Percentiles rank a stretch among this genome's conserved stretches.
Evolutionary conservation across 1,140 invertebrate genomes (phyloP).

Genomic region (Atta texana): DNA sequence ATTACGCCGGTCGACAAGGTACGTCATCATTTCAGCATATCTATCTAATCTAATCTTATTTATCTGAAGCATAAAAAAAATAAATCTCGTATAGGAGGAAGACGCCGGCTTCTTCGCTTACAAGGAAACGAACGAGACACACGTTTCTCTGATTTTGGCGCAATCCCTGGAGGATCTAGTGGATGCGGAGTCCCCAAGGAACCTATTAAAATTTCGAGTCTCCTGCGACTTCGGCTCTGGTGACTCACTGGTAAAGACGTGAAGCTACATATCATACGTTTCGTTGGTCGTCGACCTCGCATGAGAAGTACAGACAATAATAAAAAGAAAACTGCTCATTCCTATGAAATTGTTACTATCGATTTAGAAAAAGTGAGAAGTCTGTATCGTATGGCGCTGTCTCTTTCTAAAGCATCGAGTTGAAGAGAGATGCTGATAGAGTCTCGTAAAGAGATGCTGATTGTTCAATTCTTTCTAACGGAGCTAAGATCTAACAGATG

Average conservation of each 20-base stretch:
- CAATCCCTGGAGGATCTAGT: conserved; percentile 92
- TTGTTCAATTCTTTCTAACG: too few relatives aligned
- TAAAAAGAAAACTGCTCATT: too few relatives aligned
- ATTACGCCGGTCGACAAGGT: conserved; percentile 91
- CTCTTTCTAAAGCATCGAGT: too few relatives aligned
- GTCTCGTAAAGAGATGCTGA: too few relatives aligned
- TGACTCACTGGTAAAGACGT: conserved; percentile 82
- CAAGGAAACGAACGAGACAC: conserved; percentile 90
- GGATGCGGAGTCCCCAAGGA: conserved; percentile 92
- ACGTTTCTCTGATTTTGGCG: conserved; percentile 90
- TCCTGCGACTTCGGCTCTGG: conserved; percentile 86
- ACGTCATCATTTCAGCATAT: not conserved
- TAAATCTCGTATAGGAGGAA: conserved; percentile 86
- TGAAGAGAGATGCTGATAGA: too few relatives aligned
- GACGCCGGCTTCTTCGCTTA: conserved; percentile 91
- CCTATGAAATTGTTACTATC: too few relatives aligned
- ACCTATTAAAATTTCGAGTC: conserved; percentile 93
- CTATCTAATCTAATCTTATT: too few relatives aligned
- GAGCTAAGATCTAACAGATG: too few relatives aligned
- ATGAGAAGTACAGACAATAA: too few relatives aligned
- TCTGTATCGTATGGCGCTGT: too few relatives aligned
- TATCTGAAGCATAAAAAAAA: not conserved
- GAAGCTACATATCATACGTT: not conserved
- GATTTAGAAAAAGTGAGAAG: too few relatives aligned
- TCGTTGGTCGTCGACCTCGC: not conserved